Evolutionary conservation across 2,888 invertebrate genomes (phyloP).

Genomic region (Meiosimyza decipiens): DNA sequence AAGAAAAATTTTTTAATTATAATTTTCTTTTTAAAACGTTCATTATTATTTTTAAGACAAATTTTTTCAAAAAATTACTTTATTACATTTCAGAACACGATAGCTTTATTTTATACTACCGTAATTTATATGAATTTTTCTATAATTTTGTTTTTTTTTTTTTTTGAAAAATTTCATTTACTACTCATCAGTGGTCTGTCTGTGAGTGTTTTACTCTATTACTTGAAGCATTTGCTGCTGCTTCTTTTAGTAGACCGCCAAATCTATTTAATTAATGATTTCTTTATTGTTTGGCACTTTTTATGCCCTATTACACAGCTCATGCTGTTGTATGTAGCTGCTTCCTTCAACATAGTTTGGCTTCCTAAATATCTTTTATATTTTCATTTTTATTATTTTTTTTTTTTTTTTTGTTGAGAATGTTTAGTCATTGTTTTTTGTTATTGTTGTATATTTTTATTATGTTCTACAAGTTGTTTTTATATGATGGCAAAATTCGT

Average conservation of each 20-base stretch:
- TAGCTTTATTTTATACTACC: not conserved
- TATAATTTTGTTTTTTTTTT: not conserved
- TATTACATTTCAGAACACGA: not conserved
- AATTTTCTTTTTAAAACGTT: not conserved
- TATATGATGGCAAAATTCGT: conserved; percentile 39
- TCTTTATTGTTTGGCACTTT: conserved; percentile 37
- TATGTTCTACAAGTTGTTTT: conserved; percentile 13
- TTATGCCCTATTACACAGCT: conserved; percentile 23
- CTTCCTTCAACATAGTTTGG: conserved; percentile 17
- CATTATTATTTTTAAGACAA: not conserved
- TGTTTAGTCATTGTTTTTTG: not conserved
- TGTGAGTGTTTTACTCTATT: too few species aligned
- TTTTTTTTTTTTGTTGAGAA: not conserved
- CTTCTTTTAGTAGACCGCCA: conserved; percentile 5
- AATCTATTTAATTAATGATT: conserved; percentile 37
- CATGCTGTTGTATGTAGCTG: conserved; percentile 18
- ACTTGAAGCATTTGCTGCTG: not conserved
- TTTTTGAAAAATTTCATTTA: not conserved
- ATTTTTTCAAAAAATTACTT: not conserved
- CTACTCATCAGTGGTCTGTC: too few species aligned
- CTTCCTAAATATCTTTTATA: conserved; percentile 30
- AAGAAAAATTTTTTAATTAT: conserved; percentile 23
- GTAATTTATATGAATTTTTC: not conserved
- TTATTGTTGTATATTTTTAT: not conserved
- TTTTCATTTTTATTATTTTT: conserved; percentile 3